phyloP scores from a whole-genome alignment of 2,888 invertebrate genomes.

The Phyto melanocephala region DNA sequence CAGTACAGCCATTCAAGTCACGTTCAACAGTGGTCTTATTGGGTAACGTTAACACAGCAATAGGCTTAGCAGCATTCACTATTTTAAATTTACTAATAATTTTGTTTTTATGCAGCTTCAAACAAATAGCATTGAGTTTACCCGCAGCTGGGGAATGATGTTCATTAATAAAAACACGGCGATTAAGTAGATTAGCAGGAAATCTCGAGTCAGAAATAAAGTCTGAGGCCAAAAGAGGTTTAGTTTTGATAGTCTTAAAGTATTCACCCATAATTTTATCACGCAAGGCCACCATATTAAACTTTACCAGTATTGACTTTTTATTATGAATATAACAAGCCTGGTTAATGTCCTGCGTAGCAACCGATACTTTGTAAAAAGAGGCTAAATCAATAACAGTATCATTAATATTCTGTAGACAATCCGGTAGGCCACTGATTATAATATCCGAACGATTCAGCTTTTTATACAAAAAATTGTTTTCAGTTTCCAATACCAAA shows the following conservation, averaged over 20 bases:
- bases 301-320: too few species aligned
- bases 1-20: background rate
- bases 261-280: too few species aligned
- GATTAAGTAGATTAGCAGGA: background rate
- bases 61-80: background rate
- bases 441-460: too few species aligned
- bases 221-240: background rate
- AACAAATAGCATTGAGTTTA: background rate
- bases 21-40: background rate
- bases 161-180: background rate
- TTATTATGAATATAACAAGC: too few species aligned
- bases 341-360: too few species aligned
- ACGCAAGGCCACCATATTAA: too few species aligned
- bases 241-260: background rate
- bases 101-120: background rate
- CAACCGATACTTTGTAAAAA: too few species aligned
- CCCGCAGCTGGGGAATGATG: background rate
- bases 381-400: too few species aligned
- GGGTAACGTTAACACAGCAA: background rate
- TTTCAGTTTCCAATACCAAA: too few species aligned
- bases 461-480: too few species aligned
- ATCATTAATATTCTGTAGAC: too few species aligned
- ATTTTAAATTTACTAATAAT: background rate
- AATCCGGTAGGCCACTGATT: too few species aligned
- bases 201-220: background rate